A percentile compares a stretch with the other conserved stretches of the same genome.
Evolutionary conservation across 2,113 vertebrate genomes (phyloP).

Genomic region (Melospiza melodia): DNA sequence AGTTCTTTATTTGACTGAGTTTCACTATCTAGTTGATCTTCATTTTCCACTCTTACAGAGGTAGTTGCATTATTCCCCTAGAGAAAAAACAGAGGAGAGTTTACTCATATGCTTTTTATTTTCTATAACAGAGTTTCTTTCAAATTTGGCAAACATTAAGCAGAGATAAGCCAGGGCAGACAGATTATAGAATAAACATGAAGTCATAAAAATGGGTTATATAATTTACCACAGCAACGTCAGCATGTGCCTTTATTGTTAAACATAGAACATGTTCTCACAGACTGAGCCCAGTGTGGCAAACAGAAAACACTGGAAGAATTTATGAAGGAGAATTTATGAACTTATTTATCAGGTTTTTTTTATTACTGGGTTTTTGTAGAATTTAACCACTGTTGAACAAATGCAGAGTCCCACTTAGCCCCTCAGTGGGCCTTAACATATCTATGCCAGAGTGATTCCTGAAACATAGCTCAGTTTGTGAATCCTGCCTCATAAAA

Average conservation of each 20-base stretch:
- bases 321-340: background rate
- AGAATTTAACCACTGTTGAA: background rate
- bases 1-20: constrained; percentile 38
- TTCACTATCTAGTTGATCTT: constrained; percentile 56
- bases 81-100: background rate
- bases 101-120: background rate
- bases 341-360: fast-evolving
- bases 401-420: background rate
- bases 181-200: background rate
- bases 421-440: background rate
- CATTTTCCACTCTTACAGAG: constrained; percentile 51
- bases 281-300: background rate
- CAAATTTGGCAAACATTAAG: background rate
- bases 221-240: background rate
- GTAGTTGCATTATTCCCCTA: constrained; percentile 65
- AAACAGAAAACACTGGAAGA: background rate
- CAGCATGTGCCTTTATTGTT: background rate
- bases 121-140: background rate
- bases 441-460: background rate
- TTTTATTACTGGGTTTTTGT: background rate
- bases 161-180: background rate
- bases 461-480: background rate
- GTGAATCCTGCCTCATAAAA: background rate
- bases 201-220: background rate
- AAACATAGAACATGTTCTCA: background rate